phyloP scores from a whole-genome alignment of 1,140 invertebrate genomes.

The Bombus huntii region DNA sequence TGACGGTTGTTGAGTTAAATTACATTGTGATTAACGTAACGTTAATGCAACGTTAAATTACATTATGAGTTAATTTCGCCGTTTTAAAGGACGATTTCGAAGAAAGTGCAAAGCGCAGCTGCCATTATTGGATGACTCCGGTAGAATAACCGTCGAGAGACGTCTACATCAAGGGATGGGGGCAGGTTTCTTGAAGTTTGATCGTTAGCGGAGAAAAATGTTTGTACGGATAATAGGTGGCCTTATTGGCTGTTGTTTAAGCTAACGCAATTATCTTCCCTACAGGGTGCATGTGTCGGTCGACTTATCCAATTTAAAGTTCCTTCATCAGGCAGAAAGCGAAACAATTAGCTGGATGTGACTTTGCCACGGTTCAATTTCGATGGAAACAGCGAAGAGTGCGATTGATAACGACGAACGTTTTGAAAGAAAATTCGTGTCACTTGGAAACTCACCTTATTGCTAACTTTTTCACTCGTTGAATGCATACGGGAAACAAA shows the following conservation, averaged over 20 bases:
- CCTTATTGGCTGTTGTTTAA: not conserved
- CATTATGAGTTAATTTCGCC: not conserved
- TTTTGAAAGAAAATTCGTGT: not conserved
- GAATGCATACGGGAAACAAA: no score
- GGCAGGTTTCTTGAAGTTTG: not conserved
- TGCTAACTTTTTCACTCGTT: no score
- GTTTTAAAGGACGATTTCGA: no score
- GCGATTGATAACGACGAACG: not conserved
- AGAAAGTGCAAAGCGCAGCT: not conserved
- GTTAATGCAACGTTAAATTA: not conserved
- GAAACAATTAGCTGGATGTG: not conserved
- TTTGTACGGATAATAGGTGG: conserved; percentile 4
- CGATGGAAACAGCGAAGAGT: not conserved
- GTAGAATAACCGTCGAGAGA: no score
- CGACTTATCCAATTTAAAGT: not conserved
- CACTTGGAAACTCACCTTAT: no score
- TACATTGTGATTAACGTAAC: not conserved
- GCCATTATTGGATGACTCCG: not conserved
- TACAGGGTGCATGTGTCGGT: not conserved
- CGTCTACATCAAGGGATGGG: not conserved
- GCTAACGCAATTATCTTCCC: conserved; percentile 27
- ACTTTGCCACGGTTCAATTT: not conserved
- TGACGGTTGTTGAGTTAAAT: not conserved
- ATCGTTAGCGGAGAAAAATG: conserved; percentile 12
- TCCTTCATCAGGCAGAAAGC: not conserved